Evolutionary conservation across 2,113 vertebrate genomes (phyloP).

Genomic region (Misgurnus mizolepis): DNA sequence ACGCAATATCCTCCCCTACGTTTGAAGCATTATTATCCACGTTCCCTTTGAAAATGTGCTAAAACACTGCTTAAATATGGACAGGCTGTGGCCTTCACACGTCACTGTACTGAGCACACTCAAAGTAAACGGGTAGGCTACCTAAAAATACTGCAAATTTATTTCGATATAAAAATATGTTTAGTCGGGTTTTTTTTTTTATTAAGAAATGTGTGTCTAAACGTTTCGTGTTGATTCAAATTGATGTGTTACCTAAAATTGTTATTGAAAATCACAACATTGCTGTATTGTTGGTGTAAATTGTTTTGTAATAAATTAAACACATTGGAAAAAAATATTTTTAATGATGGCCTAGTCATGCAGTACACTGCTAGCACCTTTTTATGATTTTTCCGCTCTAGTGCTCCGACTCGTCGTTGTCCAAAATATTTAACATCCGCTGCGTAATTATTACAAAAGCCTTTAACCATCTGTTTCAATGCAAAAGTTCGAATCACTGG

Average conservation of each 20-base stretch:
- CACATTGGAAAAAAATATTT: not conserved
- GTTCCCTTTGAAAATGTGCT: slow-evolving; percentile 46
- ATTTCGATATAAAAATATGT: not conserved
- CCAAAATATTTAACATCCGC: slow-evolving; percentile 68
- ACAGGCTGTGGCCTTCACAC: slow-evolving; percentile 48
- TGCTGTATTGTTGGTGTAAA: not conserved
- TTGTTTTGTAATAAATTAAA: not conserved
- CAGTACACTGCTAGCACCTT: slow-evolving; percentile 54
- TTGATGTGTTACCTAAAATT: not conserved
- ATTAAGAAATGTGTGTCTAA: not conserved
- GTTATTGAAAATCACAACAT: not conserved
- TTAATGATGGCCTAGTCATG: not conserved
- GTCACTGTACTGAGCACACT: slow-evolving; percentile 21
- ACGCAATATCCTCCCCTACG: slow-evolving; percentile 57
- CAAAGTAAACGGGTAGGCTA: not conserved
- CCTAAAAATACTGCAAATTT: too few species aligned
- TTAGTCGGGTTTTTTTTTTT: not conserved
- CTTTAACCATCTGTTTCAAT: slow-evolving; percentile 65
- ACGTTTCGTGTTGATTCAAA: not conserved
- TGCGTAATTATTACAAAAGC: slow-evolving; percentile 63
- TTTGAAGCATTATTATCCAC: slow-evolving; percentile 55
- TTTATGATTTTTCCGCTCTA: slow-evolving; percentile 53
- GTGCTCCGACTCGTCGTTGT: slow-evolving; percentile 55
- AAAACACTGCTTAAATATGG: slow-evolving; percentile 48
- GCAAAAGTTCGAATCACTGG: slow-evolving; percentile 48